A percentile compares a stretch with the other conserved stretches of the same genome.
These are phyloP conservation scores for Microchrysa polita DNA, from an alignment of 2,888 invertebrate genomes.

Conservation along the genomic window DNA sequence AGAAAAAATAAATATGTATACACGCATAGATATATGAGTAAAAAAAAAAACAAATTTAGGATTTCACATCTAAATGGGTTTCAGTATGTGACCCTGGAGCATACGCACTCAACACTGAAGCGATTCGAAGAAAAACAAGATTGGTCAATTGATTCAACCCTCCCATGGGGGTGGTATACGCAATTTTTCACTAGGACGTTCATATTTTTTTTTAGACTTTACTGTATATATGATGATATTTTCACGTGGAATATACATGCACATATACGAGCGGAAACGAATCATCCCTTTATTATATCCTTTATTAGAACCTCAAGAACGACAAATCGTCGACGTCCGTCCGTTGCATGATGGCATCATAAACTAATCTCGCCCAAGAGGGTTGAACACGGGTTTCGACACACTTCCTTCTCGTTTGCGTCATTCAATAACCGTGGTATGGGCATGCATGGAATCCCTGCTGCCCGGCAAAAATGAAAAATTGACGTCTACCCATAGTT, in stretches of 20 bases:
- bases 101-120: no score
- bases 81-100: no score
- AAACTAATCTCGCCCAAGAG: slow-evolving; percentile 22
- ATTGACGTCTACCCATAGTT: not conserved
- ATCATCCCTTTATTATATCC: slow-evolving; percentile 26
- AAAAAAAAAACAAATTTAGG: no score
- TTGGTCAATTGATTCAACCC: slow-evolving; percentile 20
- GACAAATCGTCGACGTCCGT: not conserved
- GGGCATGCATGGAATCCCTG: no score
- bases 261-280: slow-evolving; percentile 10
- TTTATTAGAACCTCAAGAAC: not conserved
- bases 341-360: slow-evolving; percentile 19
- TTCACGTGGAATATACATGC: not conserved
- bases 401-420: slow-evolving; percentile 15
- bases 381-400: slow-evolving; percentile 23
- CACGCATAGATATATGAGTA: no score
- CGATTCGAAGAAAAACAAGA: not conserved
- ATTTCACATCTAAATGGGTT: no score
- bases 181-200: slow-evolving; percentile 5
- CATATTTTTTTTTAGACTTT: not conserved
- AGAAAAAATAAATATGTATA: no score
- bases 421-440: not conserved
- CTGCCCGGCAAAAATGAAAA: not conserved
- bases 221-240: no score
- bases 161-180: not conserved